These are phyloP conservation scores for Apteryx owenii DNA, from an alignment of 2,113 vertebrate species.

Conservation along the genomic window DNA sequence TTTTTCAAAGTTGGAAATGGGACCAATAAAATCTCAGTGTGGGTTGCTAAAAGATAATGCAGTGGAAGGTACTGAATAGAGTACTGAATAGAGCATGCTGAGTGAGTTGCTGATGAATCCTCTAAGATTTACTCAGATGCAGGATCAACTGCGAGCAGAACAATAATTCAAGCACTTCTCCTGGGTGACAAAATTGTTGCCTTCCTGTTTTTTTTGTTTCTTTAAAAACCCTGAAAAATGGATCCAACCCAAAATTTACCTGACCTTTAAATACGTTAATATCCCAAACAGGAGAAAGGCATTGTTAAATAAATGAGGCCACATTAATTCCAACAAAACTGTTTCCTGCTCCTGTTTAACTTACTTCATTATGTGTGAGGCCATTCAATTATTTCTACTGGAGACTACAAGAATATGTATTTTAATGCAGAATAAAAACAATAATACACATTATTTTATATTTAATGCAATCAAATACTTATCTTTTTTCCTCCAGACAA, in stretches of 20 bases:
- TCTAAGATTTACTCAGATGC: not conserved
- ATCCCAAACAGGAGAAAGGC: not conserved
- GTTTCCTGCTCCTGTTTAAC: not conserved
- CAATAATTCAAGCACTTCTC: constrained; percentile 1
- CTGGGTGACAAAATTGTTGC: not conserved
- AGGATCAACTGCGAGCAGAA: not conserved
- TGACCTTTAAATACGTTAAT: not conserved
- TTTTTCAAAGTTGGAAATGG: not conserved
- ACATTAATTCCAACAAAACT: not conserved
- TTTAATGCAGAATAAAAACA: not conserved
- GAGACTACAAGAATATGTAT: not conserved
- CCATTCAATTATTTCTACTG: not conserved
- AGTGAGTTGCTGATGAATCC: not conserved
- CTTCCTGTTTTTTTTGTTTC: not conserved
- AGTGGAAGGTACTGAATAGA: not conserved
- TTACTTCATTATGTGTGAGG: not conserved
- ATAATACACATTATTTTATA: not conserved
- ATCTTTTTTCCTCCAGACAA: not conserved
- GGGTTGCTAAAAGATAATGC: not conserved
- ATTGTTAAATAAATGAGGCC: not conserved
- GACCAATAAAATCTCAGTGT: not conserved
- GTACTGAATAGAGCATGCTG: not conserved
- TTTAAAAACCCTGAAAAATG: not conserved
- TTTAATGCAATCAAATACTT: not conserved
- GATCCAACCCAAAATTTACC: not conserved